A percentile compares a stretch with the other conserved stretches of the same genome.
phyloP scores from a whole-genome alignment of 23 tunicate genomes.

The Corella eumyota region DNA sequence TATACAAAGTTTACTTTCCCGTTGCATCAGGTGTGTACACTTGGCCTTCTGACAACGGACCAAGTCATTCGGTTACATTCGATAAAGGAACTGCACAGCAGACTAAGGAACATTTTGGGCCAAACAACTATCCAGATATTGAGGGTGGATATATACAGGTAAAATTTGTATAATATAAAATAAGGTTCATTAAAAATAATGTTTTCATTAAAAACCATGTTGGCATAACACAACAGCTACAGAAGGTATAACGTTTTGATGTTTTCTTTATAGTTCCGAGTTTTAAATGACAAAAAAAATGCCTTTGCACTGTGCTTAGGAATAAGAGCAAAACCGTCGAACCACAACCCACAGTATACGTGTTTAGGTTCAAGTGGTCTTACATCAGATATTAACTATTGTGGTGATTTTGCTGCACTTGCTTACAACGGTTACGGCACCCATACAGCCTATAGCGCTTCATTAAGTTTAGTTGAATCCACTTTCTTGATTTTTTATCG shows the following conservation, averaged over 20 bases:
- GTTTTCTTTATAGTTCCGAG: slow-evolving; percentile 16
- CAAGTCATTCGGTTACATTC: slow-evolving; percentile 1
- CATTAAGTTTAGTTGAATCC: background rate
- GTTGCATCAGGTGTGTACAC: slow-evolving; percentile 1
- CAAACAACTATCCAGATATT: background rate
- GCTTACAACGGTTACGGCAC: slow-evolving; percentile 7
- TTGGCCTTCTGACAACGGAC: slow-evolving; percentile 5
- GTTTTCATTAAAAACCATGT: too few relatives aligned
- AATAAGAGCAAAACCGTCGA: background rate
- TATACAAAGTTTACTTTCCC: slow-evolving; percentile 8
- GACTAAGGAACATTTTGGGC: slow-evolving; percentile 1
- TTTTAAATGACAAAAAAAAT: background rate
- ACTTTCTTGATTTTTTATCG: slow-evolving; percentile 14
- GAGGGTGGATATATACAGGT: slow-evolving; percentile 13
- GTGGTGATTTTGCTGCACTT: slow-evolving; percentile 23
- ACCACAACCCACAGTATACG: background rate
- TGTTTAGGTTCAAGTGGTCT: slow-evolving; percentile 17
- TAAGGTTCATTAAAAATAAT: too few relatives aligned
- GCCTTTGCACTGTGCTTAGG: slow-evolving; percentile 24
- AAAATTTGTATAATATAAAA: too few relatives aligned
- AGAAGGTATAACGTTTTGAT: too few relatives aligned
- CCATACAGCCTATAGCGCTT: background rate
- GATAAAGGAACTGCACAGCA: background rate
- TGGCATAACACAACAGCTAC: too few relatives aligned
- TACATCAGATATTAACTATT: slow-evolving; percentile 3